Base-by-base conservation (phyloP, 2,113 vertebrate species). In the Nycticorax nycticorax region DNA sequence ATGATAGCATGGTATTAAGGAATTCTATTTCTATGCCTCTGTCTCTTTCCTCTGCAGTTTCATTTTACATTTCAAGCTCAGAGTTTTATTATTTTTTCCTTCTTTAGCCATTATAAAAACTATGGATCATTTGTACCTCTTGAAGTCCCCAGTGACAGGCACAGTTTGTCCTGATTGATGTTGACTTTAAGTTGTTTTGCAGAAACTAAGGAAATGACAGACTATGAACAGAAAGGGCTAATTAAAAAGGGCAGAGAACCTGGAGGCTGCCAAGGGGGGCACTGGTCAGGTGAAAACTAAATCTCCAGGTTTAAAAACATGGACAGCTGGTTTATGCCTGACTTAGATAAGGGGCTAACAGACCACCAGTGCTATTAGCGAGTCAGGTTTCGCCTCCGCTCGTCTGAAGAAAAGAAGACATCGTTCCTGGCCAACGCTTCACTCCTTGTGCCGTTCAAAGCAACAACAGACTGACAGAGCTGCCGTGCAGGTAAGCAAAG, bases 171-270 rank as follows among this genome's bases (percentile, higher is more conserved):
- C n/a, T 87, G 59, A 81, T 35, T 28, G 16, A 79, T 32, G 41
- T 43, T 11, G 14, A 69, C 73, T 67, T 95, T 48, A 74, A 72
- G 45, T 63, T 80, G 67, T 16, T 57, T 71, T 93, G 27, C 82
- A 96, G 92, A 93, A 94, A 94, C 73, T 35, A 59, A 27, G 27
- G 41, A 96, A 96, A 97, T 95, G 43, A 96, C 75, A 97, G 95
- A 59, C 45, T 86, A 35, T 18, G 37, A 89, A 91, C 83, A 41
- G 67, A 96, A 98, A 85, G 60, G 53, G 84, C 33, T 92, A 96
- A 88, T 95, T 96, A 98, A 94, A 96, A 84, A 59, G 52, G 62
- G 50, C 47, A 69, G 73, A 78, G 55, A 93, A 66, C 53, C 45
- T 85, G 48, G 90, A 94, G 78, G 79, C 87, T 91, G 30, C 55